These are phyloP conservation scores for Ictidomys tridecemlineatus DNA, from an alignment of 2,113 vertebrate genomes.

Conservation along the genomic window DNA sequence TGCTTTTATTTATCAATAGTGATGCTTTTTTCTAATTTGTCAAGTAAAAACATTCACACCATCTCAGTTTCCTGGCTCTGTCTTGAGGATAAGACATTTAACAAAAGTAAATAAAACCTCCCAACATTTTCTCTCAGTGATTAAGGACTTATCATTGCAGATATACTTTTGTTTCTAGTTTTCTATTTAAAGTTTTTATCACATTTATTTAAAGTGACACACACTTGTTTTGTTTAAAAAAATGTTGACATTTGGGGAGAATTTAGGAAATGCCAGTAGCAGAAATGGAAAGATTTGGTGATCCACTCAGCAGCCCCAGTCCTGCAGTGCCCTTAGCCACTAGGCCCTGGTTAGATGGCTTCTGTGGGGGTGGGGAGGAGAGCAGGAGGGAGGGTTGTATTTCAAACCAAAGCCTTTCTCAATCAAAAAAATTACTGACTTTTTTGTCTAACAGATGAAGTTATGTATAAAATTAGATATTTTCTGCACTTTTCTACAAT, in stretches of 20 bases:
- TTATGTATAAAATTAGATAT: slow-evolving; percentile 64
- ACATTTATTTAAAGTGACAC: slow-evolving; percentile 83
- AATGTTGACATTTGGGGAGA: slow-evolving; percentile 75
- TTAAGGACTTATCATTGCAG: no score
- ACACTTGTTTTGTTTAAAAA: slow-evolving; percentile 74
- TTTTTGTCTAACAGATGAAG: slow-evolving; percentile 73
- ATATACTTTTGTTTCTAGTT: background rate
- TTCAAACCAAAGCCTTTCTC: slow-evolving; percentile 75
- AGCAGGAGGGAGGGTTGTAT: background rate
- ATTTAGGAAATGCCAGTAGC: slow-evolving; percentile 76
- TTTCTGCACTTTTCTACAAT: slow-evolving; percentile 55
- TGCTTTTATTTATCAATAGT: no score
- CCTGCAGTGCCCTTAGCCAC: slow-evolving; percentile 65
- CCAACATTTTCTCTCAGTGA: no score
- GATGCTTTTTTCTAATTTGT: no score
- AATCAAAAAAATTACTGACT: slow-evolving; percentile 76
- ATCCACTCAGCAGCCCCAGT: slow-evolving; percentile 68
- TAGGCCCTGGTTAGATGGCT: slow-evolving; percentile 22
- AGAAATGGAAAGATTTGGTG: slow-evolving; percentile 83
- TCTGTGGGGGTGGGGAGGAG: background rate
- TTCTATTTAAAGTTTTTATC: slow-evolving; percentile 72
- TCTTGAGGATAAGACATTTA: no score
- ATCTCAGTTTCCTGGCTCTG: no score
- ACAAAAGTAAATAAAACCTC: no score
- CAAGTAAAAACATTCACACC: no score